Conservation (phyloP, 2,888 invertebrate species). For the Drosophila villosipedis region DNA sequence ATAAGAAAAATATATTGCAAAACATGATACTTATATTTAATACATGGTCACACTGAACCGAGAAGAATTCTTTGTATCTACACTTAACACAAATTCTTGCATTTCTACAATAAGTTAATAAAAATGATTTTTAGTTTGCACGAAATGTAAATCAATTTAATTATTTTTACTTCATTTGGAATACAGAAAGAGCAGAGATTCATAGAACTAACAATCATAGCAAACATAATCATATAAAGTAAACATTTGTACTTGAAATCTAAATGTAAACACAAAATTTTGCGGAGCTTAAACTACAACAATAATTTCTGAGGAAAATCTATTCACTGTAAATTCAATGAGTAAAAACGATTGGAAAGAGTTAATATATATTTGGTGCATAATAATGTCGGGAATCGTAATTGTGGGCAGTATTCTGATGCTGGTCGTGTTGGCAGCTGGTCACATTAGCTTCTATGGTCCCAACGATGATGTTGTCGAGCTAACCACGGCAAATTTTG, state of each 20-base stretch:
- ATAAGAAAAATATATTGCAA: too few species aligned
- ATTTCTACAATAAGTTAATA: not conserved
- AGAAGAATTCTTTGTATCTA: not conserved
- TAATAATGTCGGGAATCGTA: not conserved
- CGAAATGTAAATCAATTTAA: not conserved
- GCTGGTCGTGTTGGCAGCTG: not conserved
- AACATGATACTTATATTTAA: too few species aligned
- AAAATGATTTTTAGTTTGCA: not conserved
- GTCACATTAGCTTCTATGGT: not conserved
- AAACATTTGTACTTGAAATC: not conserved
- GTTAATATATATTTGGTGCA: not conserved
- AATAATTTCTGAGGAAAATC: not conserved
- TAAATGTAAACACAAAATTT: not conserved
- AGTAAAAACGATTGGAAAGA: not conserved
- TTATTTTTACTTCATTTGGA: not conserved
- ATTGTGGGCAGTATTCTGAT: not conserved
- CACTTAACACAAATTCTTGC: not conserved
- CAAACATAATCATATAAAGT: not conserved
- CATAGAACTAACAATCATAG: not conserved
- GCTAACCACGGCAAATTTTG: not conserved
- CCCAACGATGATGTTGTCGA: constrained; percentile 13
- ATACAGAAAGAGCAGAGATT: not conserved
- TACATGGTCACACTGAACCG: not conserved
- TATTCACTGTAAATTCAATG: not conserved
- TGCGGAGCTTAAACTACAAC: not conserved